A percentile compares a stretch with the other conserved stretches of the same genome.
Conservation (phyloP, 2,888 invertebrate genomes). For the Alloplasta piceator region DNA sequence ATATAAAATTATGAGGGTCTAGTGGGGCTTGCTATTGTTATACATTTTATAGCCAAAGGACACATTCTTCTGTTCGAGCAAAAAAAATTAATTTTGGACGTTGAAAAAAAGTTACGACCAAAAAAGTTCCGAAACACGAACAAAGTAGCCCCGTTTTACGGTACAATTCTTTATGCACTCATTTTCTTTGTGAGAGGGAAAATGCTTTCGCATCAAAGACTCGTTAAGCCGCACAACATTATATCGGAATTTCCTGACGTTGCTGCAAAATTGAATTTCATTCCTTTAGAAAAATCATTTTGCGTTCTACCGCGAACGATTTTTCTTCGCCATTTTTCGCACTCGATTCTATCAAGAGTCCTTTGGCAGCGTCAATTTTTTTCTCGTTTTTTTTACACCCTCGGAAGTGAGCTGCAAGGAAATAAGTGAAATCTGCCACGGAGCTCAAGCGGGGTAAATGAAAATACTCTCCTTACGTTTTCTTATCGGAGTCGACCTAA, state of each 20-base stretch:
- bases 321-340: not conserved
- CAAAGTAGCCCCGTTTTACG: too few species aligned
- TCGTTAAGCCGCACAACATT: not conserved
- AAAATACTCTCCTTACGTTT: conserved; percentile 70
- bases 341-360: conserved; percentile 1
- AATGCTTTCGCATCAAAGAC: conserved; percentile 27
- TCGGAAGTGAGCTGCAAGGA: conserved; percentile 28
- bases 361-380: conserved; percentile 40
- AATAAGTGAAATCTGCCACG: conserved; percentile 67
- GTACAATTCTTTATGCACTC: too few species aligned
- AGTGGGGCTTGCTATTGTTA: too few species aligned
- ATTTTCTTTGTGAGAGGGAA: conserved; percentile 27
- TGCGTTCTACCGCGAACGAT: conserved; percentile 2
- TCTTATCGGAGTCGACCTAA: conserved; percentile 73
- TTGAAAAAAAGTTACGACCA: too few species aligned
- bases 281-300: conserved; percentile 17
- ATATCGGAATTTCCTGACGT: not conserved
- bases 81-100: too few species aligned
- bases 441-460: conserved; percentile 61
- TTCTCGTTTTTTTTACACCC: conserved; percentile 26
- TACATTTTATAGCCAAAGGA: too few species aligned
- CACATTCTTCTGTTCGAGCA: too few species aligned
- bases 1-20: too few species aligned
- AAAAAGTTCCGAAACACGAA: too few species aligned
- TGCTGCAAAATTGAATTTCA: conserved; percentile 20